Conservation (phyloP, 2,113 vertebrate species). For the Apteryx mantelli region DNA sequence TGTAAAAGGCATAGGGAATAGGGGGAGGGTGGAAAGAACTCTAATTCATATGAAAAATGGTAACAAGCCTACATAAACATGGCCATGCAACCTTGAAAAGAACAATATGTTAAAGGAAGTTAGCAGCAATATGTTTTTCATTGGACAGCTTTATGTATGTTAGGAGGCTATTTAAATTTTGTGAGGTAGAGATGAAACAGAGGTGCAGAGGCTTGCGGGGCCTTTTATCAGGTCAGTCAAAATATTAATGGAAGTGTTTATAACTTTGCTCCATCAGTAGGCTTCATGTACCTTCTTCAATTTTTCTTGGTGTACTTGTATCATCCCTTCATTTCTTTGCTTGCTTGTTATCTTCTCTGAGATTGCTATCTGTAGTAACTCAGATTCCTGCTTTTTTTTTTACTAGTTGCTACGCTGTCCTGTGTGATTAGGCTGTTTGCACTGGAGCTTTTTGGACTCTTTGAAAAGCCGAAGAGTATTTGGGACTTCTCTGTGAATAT, state of each 20-base stretch:
- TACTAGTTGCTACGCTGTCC: neutral
- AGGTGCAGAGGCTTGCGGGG: neutral
- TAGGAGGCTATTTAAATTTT: constrained; percentile 36
- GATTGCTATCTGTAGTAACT: neutral
- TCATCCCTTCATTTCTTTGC: neutral
- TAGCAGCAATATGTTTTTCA: constrained; percentile 37
- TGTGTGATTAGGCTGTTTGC: neutral
- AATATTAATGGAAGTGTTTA: constrained; percentile 40
- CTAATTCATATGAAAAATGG: constrained; percentile 49
- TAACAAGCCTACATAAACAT: constrained; percentile 12
- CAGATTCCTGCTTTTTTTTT: neutral
- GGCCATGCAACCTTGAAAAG: constrained; percentile 47
- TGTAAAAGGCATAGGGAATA: neutral
- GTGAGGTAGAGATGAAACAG: constrained; percentile 19
- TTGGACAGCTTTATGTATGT: constrained; percentile 56
- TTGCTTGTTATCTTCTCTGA: neutral
- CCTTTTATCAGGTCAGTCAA: constrained; percentile 34
- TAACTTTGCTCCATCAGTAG: neutral
- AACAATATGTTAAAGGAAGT: constrained; percentile 45
- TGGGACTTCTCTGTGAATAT: neutral
- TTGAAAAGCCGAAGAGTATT: neutral
- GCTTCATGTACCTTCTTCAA: neutral
- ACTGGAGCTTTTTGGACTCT: neutral
- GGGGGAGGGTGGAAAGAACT: neutral
- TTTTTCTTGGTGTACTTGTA: neutral